These are phyloP conservation scores for Trichosurus vulpecula DNA, from an alignment of 2,797 vertebrate genomes.

Conservation along the genomic window DNA sequence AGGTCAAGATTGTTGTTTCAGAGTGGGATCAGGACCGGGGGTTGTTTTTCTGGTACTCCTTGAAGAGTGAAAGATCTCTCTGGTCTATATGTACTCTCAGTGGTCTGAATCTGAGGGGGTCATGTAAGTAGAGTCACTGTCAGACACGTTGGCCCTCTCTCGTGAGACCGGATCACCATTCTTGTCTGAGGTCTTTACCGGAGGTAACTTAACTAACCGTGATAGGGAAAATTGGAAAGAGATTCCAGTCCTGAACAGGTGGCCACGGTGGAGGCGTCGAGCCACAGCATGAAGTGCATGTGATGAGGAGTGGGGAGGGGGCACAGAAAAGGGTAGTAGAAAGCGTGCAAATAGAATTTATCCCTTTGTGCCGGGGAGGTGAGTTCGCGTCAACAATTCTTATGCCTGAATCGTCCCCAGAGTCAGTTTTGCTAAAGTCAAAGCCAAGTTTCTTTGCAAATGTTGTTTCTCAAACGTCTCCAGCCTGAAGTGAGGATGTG, in stretches of 20 bases:
- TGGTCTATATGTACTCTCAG: background rate
- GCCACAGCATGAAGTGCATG: background rate
- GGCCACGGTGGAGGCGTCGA: background rate
- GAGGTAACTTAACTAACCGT: background rate
- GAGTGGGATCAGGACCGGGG: background rate
- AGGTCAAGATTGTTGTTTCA: background rate
- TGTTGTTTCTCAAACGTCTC: background rate
- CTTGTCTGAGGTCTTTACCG: background rate
- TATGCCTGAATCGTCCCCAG: background rate
- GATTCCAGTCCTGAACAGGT: background rate
- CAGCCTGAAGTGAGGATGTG: background rate
- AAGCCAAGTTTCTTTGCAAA: background rate
- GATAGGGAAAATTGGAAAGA: background rate
- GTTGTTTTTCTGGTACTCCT: background rate
- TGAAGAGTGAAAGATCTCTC: background rate
- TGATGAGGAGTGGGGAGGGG: background rate
- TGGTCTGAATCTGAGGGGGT: background rate
- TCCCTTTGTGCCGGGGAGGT: background rate
- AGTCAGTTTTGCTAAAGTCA: background rate
- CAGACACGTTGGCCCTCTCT: background rate
- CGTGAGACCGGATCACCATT: background rate
- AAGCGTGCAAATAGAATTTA: background rate
- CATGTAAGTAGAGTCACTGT: background rate
- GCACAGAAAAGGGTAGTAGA: background rate
- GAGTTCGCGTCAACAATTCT: background rate